A percentile compares a stretch with the other conserved stretches of the same genome.
Conservation (phyloP, 2,888 invertebrate species). For the Sturmia bella region DNA sequence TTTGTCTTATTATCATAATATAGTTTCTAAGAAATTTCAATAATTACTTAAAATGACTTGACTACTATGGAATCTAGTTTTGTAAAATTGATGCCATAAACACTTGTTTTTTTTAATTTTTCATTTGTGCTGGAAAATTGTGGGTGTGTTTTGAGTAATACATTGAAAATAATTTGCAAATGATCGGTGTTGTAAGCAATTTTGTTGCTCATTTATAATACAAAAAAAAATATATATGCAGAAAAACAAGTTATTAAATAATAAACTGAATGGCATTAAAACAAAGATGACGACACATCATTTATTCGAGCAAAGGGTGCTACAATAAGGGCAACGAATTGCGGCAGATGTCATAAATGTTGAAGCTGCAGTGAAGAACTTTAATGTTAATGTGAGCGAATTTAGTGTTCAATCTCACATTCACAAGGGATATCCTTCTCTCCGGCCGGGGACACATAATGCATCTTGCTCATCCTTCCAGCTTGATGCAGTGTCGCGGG, state of each 20-base stretch:
- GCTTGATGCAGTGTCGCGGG: no score
- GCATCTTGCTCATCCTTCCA: no score
- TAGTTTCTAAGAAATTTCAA: slow-evolving; percentile 21
- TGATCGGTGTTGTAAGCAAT: not conserved
- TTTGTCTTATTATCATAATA: no score
- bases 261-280: not conserved
- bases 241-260: not conserved
- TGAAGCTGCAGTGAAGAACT: no score
- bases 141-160: slow-evolving; percentile 45
- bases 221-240: not conserved
- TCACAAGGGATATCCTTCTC: no score
- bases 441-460: no score
- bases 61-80: slow-evolving; percentile 20
- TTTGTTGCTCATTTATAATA: not conserved
- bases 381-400: no score
- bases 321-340: no score
- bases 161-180: slow-evolving; percentile 1
- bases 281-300: not conserved
- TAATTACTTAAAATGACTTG: slow-evolving; percentile 21
- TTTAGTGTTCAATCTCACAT: no score
- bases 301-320: not conserved
- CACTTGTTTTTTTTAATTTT: slow-evolving; percentile 26
- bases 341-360: no score
- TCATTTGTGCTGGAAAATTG: slow-evolving; percentile 6
- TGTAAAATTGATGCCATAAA: slow-evolving; percentile 11